Conservation (phyloP, 2,113 vertebrate genomes). For the Sebastes fasciatus region DNA sequence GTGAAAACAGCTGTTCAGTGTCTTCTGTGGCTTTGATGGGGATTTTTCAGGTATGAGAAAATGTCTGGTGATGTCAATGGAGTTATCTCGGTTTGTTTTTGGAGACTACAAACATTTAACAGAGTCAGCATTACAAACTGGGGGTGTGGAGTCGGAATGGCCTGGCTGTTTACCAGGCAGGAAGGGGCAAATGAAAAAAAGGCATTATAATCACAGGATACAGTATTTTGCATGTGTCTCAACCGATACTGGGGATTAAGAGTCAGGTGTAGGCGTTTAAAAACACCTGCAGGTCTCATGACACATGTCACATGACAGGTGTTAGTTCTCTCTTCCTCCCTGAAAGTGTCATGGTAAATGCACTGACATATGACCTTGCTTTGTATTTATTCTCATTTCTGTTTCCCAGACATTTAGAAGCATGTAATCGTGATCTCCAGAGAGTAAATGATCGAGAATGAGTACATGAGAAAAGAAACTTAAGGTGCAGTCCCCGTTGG, state of each 20-base stretch:
- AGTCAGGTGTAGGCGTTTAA: not conserved
- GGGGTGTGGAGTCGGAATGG: not conserved
- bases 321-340: constrained; percentile 24
- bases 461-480: not conserved
- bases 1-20: not conserved
- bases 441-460: constrained; percentile 7
- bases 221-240: accelerated
- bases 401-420: constrained; percentile 7
- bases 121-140: not conserved
- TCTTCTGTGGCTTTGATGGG: not conserved
- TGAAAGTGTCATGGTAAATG: constrained; percentile 5
- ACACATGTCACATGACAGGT: constrained; percentile 19
- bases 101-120: not conserved
- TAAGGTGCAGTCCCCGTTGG: not conserved
- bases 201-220: not conserved
- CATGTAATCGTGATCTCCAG: not conserved
- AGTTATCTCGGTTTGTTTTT: not conserved
- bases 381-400: constrained; percentile 29
- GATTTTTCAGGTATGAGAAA: not conserved
- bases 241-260: not conserved
- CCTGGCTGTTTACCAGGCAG: not conserved
- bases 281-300: not conserved
- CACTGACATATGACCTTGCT: not conserved
- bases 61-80: not conserved
- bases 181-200: not conserved